Base-by-base conservation (phyloP, 2,113 vertebrate species). In the Narcine bancroftii region DNA sequence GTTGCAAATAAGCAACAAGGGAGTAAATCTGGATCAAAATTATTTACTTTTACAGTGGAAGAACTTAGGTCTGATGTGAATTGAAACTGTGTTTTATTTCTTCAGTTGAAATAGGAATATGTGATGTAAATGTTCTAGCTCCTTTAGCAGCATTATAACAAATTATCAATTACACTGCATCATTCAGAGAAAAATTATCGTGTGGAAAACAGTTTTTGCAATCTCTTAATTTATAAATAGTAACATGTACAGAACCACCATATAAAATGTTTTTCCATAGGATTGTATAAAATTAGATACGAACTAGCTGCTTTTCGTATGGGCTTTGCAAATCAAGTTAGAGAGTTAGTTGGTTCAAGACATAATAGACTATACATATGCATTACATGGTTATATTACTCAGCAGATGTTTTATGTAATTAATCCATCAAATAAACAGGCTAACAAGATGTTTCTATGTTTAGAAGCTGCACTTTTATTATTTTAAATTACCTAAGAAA, bases 391-490 rank as follows among this genome's bases (percentile, higher is more conserved):
- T 13, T 63, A 63, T 87, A 87, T 87, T 39, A 87, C 15, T 24
- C 33, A 63, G n/a, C 60, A 21, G 53, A 63, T 36, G 56, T 33
- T 87, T 87, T 36, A 47, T 47, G 26, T 33, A 91, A 91, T 69
- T 63, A 63, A 63, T 6, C 26, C 24, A 91, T 26, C 39, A 91
- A 69, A 91, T 91, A 91, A 91, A 71, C 33, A 91, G 42, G 65
- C 24, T 69, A 66, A 71, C 89, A 91, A 60, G 17, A 65, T 36
- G n/a, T n/a, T 89, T 60, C 85, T 89, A 89, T 19, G 36, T 91
- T 96, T 96, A 95, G 96, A 97, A 98, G 96, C 95, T 97, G 96
- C 95, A 95, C 94, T 95, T 97, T 98, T 98, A 98, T 98, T 98
- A 97, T 95, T 95, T 96, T 97, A 96, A 96, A 96, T 96, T 96